Evolutionary conservation across 1,140 invertebrate genomes (phyloP).

Genomic region (Geopemphigus sp.): DNA sequence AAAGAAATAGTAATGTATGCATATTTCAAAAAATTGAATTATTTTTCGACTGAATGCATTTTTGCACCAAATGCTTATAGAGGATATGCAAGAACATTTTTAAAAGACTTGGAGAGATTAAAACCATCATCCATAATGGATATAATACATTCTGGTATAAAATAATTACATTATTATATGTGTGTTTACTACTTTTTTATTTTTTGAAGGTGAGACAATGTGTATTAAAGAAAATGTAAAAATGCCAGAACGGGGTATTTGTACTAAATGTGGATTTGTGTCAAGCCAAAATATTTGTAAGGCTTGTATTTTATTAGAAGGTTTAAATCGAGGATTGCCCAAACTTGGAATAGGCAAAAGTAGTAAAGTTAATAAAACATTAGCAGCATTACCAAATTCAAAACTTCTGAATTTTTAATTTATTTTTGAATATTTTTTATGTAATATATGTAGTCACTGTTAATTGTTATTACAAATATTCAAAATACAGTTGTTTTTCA

Average conservation of each 20-base stretch:
- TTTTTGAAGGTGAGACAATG: slow-evolving; percentile 74
- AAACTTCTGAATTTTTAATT: slow-evolving; percentile 17
- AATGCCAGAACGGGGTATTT: slow-evolving; percentile 77
- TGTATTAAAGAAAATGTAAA: slow-evolving; percentile 77
- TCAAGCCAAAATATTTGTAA: slow-evolving; percentile 96
- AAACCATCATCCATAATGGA: slow-evolving; percentile 93
- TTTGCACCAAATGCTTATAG: slow-evolving; percentile 98
- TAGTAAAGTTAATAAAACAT: slow-evolving; percentile 69
- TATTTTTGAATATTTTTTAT: neutral
- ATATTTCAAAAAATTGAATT: slow-evolving; percentile 94
- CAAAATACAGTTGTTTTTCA: neutral
- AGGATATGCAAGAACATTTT: slow-evolving; percentile 84
- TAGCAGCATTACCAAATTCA: slow-evolving; percentile 22
- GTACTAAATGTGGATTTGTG: slow-evolving; percentile 87
- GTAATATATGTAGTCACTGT: neutral
- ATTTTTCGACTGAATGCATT: slow-evolving; percentile 98
- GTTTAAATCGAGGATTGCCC: slow-evolving; percentile 89
- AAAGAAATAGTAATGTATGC: slow-evolving; percentile 99
- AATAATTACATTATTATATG: neutral
- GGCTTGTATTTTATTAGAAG: slow-evolving; percentile 93
- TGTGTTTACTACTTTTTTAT: neutral
- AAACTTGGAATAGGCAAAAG: slow-evolving; percentile 82
- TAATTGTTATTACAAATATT: neutral
- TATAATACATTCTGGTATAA: slow-evolving; percentile 89
- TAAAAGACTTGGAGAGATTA: slow-evolving; percentile 96